Evolutionary conservation across 2,888 invertebrate species (phyloP), one percentile per base, ranked within the genome.

Genomic region (Dendrolimus houi): DNA sequence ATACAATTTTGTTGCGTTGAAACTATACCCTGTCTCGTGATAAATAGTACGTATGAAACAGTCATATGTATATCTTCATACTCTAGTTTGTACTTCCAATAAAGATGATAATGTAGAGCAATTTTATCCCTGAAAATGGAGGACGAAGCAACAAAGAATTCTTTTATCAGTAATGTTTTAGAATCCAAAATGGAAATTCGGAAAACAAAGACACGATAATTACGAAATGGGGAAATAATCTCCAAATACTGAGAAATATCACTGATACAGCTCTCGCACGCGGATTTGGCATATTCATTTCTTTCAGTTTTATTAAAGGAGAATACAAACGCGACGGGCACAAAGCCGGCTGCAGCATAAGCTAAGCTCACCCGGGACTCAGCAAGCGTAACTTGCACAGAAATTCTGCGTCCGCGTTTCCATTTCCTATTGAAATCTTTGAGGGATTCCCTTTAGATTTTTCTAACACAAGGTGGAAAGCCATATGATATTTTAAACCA

Each of bases 341-440:
- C 72, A 80, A 80, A 83, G 79, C 81, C 70, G 66, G 65, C 63
- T 69, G 74, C 77, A 75, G 72, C 69, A 66, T 68, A 66, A 61
- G 65, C 64, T 81, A 80, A 84, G 79, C 81, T 77, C 72, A 71
- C 73, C 71, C 71, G 72, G 70, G 69, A 74, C 74, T 77, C 77
- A 63, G 71, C 71, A 73, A 80, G 73, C 79, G 79, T 76, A 81
- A 77, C 81, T 80, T 72, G 77, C 75, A 75, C 78, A 80, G 73
- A 84, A 85, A 87, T 85, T 80, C 84, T 67, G 70, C 81, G 76
- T 82, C 82, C 74, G 75, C 77, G 76, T 79, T 80, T 75, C 77
- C 74, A 78, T 81, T 75, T 74, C 75, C 72, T 79, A 82, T 75
- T 82, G 83, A 77, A 81, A 68, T 70, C 72, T 75, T 74, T 70